Evolutionary conservation across 1,140 invertebrate genomes (phyloP), one percentile per base, ranked within the genome.

Genomic region (Pseudomyrmex sp.): DNA sequence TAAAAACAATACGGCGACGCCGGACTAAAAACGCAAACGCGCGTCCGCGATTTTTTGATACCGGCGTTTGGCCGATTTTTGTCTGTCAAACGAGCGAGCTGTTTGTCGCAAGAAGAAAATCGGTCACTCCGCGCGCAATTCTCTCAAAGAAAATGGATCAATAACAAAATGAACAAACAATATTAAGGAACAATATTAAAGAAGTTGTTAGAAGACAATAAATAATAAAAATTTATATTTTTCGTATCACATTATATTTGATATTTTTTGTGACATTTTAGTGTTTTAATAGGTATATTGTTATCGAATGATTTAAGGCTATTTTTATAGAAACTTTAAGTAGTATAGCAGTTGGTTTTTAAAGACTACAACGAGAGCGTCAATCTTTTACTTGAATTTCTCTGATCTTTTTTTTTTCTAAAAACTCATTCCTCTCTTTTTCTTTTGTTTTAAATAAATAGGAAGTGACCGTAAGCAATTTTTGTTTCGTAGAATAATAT

Each of bases 1-100:
- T 80, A 59, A 80, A 80, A 80, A 80, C 76, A 80, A 80, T 72
- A 59, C 76, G 76, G 66, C 54, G 76, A 70, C 54, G 76, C n/a
- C 23, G 23, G 23, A 46, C 56, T 15, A 48, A 48, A 76, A 76
- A 59, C 54, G 72, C 54, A 44, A 26, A 26, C 35, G 66, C 5
- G 76, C 23, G 44, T 59, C 66, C 76, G 56, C 44, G 54, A 80
- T 50, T 80, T 80, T 80, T 80, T 44, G 66, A 80, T 80, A 79
- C 20, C 54, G 20, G 23, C 54, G 46, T 54, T 72, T 50, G 76
- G 66, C 54, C 76, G 46, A 80, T 72, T 72, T 80, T 70, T 12
- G 54, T 79, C 15, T 44, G 7, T 18, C 10, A 35, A 26, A 58
- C 63, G 65, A 79, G 35, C 10, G 15, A 9, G 20, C n/a, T 13